phyloP scores from a whole-genome alignment of 2,888 invertebrate species.

The Synanthedon tipuliformis region DNA sequence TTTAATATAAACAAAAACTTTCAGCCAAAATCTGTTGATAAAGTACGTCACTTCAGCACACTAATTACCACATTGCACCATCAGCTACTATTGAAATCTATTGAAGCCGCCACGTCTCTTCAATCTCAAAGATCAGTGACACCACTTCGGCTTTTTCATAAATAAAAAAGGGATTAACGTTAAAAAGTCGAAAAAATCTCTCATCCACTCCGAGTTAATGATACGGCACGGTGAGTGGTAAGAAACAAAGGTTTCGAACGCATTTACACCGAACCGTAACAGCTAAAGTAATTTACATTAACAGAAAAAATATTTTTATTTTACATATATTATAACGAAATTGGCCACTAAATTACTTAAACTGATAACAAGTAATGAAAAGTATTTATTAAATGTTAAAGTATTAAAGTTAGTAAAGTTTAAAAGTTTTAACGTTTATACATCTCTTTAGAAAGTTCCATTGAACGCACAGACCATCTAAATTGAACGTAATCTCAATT shows the following conservation, averaged over 20 bases:
- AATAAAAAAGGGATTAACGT: conserved; percentile 62
- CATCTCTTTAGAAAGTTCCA: too few relatives aligned
- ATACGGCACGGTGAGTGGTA: conserved; percentile 65
- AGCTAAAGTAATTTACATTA: neutral
- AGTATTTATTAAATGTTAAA: too few relatives aligned
- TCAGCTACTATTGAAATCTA: conserved; percentile 1
- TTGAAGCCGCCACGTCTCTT: conserved; percentile 24
- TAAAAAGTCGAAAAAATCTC: conserved; percentile 58
- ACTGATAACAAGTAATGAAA: too few relatives aligned
- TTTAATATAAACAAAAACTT: too few relatives aligned
- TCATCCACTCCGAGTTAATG: conserved; percentile 68
- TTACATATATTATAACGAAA: too few relatives aligned
- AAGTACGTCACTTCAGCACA: neutral
- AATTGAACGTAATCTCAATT: too few relatives aligned
- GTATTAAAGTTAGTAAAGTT: too few relatives aligned
- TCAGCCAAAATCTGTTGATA: too few relatives aligned
- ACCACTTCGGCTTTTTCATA: conserved; percentile 47
- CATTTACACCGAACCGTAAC: conserved; percentile 33
- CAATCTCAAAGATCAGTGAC: conserved; percentile 50
- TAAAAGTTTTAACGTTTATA: too few relatives aligned
- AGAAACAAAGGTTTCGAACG: conserved; percentile 55
- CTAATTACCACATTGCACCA: conserved; percentile 4
- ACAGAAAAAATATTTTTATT: too few relatives aligned
- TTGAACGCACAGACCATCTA: too few relatives aligned
- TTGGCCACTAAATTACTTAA: too few relatives aligned